Percentiles rank a stretch among this genome's conserved stretches.
Evolutionary conservation across 2,797 vertebrate species (phyloP).

Genomic region (Parotocinclus haroldoi): DNA sequence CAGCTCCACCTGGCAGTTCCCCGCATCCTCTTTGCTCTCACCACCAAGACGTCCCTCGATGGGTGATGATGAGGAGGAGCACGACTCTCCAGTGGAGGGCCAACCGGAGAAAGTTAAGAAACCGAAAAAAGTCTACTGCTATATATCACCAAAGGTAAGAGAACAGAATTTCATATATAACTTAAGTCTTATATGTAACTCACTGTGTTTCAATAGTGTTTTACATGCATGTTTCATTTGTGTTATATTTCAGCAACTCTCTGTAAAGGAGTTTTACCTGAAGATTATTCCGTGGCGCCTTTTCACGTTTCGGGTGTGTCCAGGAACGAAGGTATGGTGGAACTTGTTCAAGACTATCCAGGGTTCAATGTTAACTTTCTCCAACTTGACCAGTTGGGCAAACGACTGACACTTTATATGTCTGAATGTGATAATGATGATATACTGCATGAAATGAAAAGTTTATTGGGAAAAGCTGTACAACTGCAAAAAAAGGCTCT

Average conservation of each 20-base stretch:
- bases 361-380: no score
- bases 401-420: no score
- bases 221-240: no score
- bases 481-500: no score
- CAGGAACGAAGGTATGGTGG: constrained; percentile 88
- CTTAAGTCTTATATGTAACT: no score
- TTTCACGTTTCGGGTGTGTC: constrained; percentile 96
- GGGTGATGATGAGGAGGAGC: constrained; percentile 88
- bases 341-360: background rate
- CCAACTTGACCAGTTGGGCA: no score
- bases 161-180: background rate
- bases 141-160: constrained; percentile 95
- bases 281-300: constrained; percentile 99
- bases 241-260: constrained; percentile 84
- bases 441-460: no score
- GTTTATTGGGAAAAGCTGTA: no score
- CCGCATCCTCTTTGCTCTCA: constrained; percentile 77
- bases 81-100: constrained; percentile 87
- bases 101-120: constrained; percentile 95
- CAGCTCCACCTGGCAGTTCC: constrained; percentile 85
- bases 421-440: no score
- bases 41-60: constrained; percentile 88
- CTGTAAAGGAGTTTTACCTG: constrained; percentile 98
- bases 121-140: constrained; percentile 99
- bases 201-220: background rate